Conservation (phyloP, 2,888 invertebrate species). For the Clusia tigrina region DNA sequence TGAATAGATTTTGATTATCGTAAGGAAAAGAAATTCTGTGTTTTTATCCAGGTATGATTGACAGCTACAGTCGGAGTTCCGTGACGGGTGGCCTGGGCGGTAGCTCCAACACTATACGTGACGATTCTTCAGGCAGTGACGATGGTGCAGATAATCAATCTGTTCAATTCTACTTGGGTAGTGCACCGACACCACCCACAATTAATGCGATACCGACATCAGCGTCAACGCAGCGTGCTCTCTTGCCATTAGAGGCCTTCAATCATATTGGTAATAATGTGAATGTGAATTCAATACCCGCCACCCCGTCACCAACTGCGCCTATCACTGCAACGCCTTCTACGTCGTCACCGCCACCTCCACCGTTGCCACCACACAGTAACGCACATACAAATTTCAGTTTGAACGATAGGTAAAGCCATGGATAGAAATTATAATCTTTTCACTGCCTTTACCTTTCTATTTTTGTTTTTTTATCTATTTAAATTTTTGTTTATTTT, state of each 20-base stretch:
- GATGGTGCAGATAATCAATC: conserved; percentile 55
- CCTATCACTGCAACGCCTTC: no score
- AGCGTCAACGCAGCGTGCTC: conserved; percentile 22
- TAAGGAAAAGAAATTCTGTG: conserved; percentile 54
- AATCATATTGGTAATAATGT: conserved; percentile 36
- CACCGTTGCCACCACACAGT: conserved; percentile 19
- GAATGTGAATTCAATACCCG: conserved; percentile 13
- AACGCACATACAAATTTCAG: conserved; percentile 35
- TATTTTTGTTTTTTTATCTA: background rate
- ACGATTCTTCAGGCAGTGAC: conserved; percentile 60
- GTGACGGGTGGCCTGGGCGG: conserved; percentile 38
- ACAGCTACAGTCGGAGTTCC: conserved; percentile 51
- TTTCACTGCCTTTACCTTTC: background rate
- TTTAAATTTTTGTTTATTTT: conserved; percentile 13
- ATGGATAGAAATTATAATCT: background rate
- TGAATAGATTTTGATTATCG: conserved; percentile 43
- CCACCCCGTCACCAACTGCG: conserved; percentile 17
- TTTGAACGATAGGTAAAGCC: conserved; percentile 48
- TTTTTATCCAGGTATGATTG: conserved; percentile 56
- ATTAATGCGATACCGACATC: conserved; percentile 24
- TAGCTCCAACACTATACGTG: conserved; percentile 45
- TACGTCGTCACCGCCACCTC: conserved; percentile 23
- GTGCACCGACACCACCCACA: conserved; percentile 36
- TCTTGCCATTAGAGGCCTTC: conserved; percentile 31
- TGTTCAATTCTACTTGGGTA: conserved; percentile 52